phyloP scores from a whole-genome alignment of 2,888 invertebrate genomes.

The Sylvicola cinctus region DNA sequence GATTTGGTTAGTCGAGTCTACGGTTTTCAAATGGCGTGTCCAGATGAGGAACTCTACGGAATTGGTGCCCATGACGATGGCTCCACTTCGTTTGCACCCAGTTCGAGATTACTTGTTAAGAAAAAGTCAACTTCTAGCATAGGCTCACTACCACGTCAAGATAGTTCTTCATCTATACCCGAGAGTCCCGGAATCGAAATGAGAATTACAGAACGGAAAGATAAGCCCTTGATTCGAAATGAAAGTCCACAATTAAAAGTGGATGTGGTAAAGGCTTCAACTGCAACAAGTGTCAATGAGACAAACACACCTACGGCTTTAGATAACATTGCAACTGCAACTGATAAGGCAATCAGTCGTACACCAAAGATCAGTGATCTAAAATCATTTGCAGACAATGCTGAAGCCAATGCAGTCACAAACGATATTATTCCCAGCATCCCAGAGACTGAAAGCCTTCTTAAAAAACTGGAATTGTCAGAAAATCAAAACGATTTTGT shows the following conservation, averaged over 20 bases:
- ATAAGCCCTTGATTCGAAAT: background rate
- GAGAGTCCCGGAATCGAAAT: background rate
- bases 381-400: background rate
- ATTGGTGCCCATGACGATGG: constrained; percentile 8
- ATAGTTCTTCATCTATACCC: background rate
- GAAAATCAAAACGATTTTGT: too few relatives aligned
- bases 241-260: too few relatives aligned
- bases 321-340: background rate
- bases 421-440: too few relatives aligned
- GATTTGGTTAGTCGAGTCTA: constrained; percentile 7
- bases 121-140: constrained; percentile 4
- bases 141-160: constrained; percentile 1
- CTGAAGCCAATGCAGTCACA: background rate
- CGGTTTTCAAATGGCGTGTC: constrained; percentile 1
- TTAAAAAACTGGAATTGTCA: background rate
- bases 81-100: constrained; percentile 8
- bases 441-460: background rate
- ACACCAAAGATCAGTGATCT: background rate
- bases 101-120: constrained; percentile 7
- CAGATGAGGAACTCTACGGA: background rate
- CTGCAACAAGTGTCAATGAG: background rate
- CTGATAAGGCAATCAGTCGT: background rate
- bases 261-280: too few relatives aligned
- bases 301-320: background rate
- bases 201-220: background rate